These are phyloP conservation scores for Chrysopa pallens DNA, from an alignment of 1,140 invertebrate species.

Conservation along the genomic window DNA sequence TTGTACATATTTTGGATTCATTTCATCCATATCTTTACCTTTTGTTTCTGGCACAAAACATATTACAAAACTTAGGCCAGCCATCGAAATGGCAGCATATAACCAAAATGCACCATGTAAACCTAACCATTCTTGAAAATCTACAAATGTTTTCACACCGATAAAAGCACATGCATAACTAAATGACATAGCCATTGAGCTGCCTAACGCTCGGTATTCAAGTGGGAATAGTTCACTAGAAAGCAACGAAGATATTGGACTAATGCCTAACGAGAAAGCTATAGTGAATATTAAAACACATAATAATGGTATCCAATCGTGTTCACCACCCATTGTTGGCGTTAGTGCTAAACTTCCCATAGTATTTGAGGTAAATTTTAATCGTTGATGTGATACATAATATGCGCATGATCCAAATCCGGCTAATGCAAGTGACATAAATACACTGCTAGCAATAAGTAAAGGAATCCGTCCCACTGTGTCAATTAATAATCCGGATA, in stretches of 20 bases:
- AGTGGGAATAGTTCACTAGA: constrained; percentile 77
- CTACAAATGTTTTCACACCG: constrained; percentile 73
- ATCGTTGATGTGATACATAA: constrained; percentile 35
- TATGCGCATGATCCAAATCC: constrained; percentile 67
- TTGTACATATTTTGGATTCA: constrained; percentile 50
- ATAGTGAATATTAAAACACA: constrained; percentile 67
- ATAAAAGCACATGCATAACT: constrained; percentile 78
- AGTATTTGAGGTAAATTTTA: constrained; percentile 26
- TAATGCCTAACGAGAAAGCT: constrained; percentile 73
- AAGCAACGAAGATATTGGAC: constrained; percentile 74
- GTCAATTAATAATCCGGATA: constrained; percentile 64
- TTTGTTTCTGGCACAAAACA: constrained; percentile 82
- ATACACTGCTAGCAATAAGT: constrained; percentile 57
- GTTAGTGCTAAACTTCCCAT: constrained; percentile 15
- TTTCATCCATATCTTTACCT: constrained; percentile 72
- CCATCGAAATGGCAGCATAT: constrained; percentile 65
- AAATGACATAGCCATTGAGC: constrained; percentile 65
- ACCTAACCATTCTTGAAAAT: constrained; percentile 57
- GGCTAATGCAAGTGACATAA: constrained; percentile 63
- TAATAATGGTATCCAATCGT: constrained; percentile 66
- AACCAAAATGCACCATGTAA: constrained; percentile 74
- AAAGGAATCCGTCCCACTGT: constrained; percentile 57
- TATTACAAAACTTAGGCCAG: constrained; percentile 67
- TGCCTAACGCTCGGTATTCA: constrained; percentile 65
- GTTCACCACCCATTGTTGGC: constrained; percentile 23